Conservation (phyloP, 2,888 invertebrate species). For the Eumerus sabulonum region DNA sequence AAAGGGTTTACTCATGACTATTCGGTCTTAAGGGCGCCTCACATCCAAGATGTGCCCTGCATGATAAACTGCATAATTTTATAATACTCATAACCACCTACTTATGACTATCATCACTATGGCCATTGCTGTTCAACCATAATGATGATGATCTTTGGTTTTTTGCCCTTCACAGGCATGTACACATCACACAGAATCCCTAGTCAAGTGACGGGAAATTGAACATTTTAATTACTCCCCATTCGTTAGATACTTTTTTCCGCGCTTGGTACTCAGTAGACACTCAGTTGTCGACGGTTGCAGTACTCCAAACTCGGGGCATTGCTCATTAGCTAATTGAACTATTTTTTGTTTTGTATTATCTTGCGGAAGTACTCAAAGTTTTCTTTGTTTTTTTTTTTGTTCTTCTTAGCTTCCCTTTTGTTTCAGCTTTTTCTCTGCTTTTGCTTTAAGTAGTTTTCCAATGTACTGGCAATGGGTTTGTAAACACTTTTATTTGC, state of each 20-base stretch:
- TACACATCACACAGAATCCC: too few species aligned
- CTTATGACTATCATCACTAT: conserved; percentile 18
- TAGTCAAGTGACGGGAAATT: too few species aligned
- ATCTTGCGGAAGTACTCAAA: conserved; percentile 35
- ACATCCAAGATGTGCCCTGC: conserved; percentile 59
- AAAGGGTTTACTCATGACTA: too few species aligned
- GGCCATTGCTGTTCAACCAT: not conserved
- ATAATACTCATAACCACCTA: conserved; percentile 18
- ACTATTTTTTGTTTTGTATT: conserved; percentile 43
- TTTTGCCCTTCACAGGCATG: conserved; percentile 29
- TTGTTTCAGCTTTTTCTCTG: too few species aligned
- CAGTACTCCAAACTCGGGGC: not conserved
- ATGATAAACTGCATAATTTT: conserved; percentile 65
- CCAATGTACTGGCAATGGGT: not conserved
- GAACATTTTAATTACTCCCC: conserved; percentile 49
- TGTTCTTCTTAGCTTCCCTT: too few species aligned
- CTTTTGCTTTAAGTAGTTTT: conserved; percentile 2
- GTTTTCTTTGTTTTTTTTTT: too few species aligned
- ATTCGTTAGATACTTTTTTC: too few species aligned
- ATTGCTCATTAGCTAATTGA: conserved; percentile 60
- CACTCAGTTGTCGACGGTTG: not conserved
- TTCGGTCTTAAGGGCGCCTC: conserved; percentile 21
- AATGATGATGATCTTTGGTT: conserved; percentile 41
- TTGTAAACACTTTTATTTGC: not conserved
- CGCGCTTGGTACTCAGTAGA: not conserved